Conservation (phyloP, 2,113 vertebrate genomes). For the Cygnus buccinator region DNA sequence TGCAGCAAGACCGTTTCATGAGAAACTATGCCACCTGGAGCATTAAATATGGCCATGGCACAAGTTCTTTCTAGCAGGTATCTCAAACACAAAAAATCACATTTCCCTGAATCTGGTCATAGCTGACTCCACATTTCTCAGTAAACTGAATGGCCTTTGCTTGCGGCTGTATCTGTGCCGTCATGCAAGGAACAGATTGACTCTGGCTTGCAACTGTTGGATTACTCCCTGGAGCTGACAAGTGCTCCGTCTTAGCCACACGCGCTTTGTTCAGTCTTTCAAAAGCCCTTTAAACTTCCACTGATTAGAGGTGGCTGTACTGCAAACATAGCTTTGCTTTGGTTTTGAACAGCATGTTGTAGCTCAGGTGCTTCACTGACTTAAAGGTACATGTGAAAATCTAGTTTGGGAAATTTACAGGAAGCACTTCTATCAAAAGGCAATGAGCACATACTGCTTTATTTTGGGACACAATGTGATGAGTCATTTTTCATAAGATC, state of each 20-base stretch:
- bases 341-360: constrained; percentile 22
- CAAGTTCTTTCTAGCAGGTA: background rate
- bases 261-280: constrained; percentile 20
- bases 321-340: constrained; percentile 6
- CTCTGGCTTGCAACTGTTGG: constrained; percentile 28
- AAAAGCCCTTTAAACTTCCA: constrained; percentile 59
- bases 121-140: constrained; percentile 1
- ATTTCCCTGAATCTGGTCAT: background rate
- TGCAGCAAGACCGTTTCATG: background rate
- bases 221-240: constrained; percentile 51
- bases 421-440: background rate
- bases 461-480: background rate
- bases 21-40: constrained; percentile 18
- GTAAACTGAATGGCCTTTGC: constrained; percentile 22
- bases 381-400: background rate
- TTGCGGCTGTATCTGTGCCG: background rate
- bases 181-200: constrained; percentile 24
- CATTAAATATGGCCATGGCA: background rate
- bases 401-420: background rate
- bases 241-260: constrained; percentile 22
- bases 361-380: background rate
- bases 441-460: background rate
- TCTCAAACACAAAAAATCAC: background rate
- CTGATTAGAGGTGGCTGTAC: constrained; percentile 37
- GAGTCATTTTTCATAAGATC: background rate